phyloP scores from a whole-genome alignment of 2,888 invertebrate species.

The Orchesella flavescens region DNA sequence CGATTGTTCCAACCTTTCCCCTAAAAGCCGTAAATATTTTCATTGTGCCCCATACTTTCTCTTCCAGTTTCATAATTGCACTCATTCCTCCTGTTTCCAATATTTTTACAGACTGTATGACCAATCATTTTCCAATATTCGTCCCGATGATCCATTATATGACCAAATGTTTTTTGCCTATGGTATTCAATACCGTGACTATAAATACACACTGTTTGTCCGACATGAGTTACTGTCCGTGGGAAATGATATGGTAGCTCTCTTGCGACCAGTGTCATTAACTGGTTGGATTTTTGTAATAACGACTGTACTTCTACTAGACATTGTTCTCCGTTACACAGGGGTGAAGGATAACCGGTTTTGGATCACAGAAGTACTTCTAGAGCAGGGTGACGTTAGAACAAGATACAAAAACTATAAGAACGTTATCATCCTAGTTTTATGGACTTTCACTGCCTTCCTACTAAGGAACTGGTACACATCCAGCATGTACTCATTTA shows the following conservation, averaged over 20 bases:
- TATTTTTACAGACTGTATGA: not conserved
- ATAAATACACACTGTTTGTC: not conserved
- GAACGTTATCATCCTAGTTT: not conserved
- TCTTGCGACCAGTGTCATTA: not conserved
- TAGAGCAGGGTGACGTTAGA: conserved; percentile 4
- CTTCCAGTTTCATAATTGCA: not conserved
- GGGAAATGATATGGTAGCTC: not conserved
- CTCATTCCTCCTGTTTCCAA: not conserved
- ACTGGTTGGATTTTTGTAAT: conserved; percentile 9
- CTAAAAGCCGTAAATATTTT: not conserved
- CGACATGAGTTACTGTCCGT: not conserved
- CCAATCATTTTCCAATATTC: not conserved
- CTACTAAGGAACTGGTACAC: not conserved
- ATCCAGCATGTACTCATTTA: conserved; percentile 2
- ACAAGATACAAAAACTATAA: conserved; percentile 8
- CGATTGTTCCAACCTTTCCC: not conserved
- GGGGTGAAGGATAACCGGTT: conserved; percentile 1
- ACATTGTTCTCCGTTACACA: not conserved
- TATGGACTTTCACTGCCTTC: conserved; percentile 1
- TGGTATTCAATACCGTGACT: not conserved
- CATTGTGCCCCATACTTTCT: not conserved
- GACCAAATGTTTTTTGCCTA: not conserved
- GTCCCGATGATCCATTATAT: not conserved
- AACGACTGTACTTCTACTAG: not conserved
- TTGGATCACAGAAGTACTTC: conserved; percentile 9